Evolutionary conservation across 2,797 vertebrate species (phyloP).

Genomic region (Brachyrhaphis roseni): DNA sequence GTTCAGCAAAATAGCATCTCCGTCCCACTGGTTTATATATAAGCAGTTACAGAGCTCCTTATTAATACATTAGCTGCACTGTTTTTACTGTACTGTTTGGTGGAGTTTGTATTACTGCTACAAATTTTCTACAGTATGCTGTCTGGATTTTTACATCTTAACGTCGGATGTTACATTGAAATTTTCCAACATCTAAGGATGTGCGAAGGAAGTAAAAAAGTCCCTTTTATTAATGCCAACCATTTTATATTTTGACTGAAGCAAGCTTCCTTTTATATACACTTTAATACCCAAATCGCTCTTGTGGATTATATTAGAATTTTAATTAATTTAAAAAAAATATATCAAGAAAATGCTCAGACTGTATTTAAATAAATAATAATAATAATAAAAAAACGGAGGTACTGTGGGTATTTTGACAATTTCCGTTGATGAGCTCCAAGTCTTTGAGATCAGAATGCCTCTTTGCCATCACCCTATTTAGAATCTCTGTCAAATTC

Average conservation of each 20-base stretch:
- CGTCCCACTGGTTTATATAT: not conserved
- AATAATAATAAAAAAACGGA: too few species aligned
- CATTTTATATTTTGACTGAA: not conserved
- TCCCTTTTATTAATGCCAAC: not conserved
- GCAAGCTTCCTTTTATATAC: not conserved
- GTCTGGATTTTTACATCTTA: not conserved
- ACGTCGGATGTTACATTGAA: not conserved
- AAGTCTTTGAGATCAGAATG: not conserved
- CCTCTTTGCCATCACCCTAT: not conserved
- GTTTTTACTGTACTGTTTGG: not conserved
- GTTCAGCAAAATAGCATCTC: conserved; percentile 17
- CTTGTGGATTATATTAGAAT: too few species aligned
- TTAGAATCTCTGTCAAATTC: not conserved
- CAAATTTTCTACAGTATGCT: not conserved
- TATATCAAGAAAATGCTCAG: too few species aligned
- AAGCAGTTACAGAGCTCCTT: not conserved
- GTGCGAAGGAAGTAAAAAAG: not conserved
- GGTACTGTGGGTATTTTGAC: not conserved
- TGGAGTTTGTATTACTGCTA: not conserved
- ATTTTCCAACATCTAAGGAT: not conserved
- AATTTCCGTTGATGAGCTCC: not conserved
- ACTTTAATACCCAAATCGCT: not conserved
- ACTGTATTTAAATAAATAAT: too few species aligned
- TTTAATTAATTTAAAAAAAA: too few species aligned
- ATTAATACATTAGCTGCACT: not conserved